Base-by-base conservation (phyloP, 2,113 vertebrate species). In the Ammodytes marinus region DNA sequence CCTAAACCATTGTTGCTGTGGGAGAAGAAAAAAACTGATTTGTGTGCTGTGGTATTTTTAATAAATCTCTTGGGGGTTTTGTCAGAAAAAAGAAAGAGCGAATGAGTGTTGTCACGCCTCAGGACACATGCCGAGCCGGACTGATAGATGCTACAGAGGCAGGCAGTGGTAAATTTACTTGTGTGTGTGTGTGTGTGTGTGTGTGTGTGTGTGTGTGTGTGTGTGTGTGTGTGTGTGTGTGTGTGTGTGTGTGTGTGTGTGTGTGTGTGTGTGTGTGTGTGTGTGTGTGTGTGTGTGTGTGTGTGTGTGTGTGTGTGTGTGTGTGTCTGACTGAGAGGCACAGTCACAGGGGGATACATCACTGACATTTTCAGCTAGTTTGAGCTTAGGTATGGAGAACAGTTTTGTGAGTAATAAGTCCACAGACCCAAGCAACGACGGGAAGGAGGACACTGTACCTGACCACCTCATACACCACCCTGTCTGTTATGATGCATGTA, bases 41-140 rank as follows among this genome's bases (percentile, higher is more conserved):
- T 46, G 37, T 65, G 58, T 49, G 55, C 59, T 81, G 35, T 55
- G 71, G 84, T 83, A 80, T 88, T 89, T 91, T 91, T 91, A 88
- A 89, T 90, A 88, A 88, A 91, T 85, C 82, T 90, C 89, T 84
- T 37, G 64, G 71, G 27, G 88, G 66, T 84, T 90, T 90, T 85
- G 77, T 92, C 46, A 74, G 27, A 87, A 88, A 86, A 80, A 86
- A 82, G 77, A 89, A 84, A 83, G 79, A 85, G 59, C 10, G 65
- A 89, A 89, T 83, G 67, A 90, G 89, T 85, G 82, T 85, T 91
- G 89, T 89, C 86, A 84, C 59, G 74, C 83, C 83, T 90, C 84
- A 77, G 71, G 77, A 80, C 89, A 77, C 86, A 83, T 82, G 67
- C 77, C 35, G 4, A 83, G 80, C 73, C 78, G 82, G 88, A 87